Percentiles rank a stretch among this genome's conserved stretches.
Evolutionary conservation across 2,797 vertebrate species (phyloP).

Genomic region (Sebastolobus alascanus): DNA sequence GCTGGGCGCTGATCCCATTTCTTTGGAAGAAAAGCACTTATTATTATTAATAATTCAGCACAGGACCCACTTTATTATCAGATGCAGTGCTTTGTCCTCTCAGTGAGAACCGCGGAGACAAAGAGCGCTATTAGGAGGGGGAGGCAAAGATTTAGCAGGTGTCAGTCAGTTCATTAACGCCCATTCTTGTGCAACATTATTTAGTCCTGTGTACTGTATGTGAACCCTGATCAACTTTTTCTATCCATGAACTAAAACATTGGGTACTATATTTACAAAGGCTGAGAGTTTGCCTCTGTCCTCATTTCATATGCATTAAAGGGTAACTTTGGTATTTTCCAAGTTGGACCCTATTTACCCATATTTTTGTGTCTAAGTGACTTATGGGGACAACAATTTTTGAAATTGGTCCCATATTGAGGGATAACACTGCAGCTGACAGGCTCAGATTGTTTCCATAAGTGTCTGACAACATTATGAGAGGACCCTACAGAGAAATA

Average conservation of each 20-base stretch:
- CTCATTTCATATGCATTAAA: not conserved
- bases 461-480: too few relatives aligned
- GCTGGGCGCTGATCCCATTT: slow-evolving; percentile 57
- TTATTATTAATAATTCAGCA: slow-evolving; percentile 78
- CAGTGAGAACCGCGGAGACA: slow-evolving; percentile 9
- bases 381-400: not conserved
- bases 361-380: not conserved
- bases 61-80: slow-evolving; percentile 63
- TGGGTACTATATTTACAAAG: too few relatives aligned
- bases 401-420: not conserved
- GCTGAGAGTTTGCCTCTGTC: not conserved
- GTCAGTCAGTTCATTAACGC: slow-evolving; percentile 3
- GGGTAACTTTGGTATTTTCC: not conserved
- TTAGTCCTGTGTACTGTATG: not conserved
- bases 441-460: too few relatives aligned
- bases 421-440: not conserved
- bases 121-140: not conserved
- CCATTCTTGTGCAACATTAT: not conserved
- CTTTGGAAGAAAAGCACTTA: slow-evolving; percentile 67
- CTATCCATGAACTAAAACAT: not conserved
- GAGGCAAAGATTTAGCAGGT: slow-evolving; percentile 12
- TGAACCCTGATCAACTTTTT: not conserved
- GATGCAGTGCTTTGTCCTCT: slow-evolving; percentile 53
- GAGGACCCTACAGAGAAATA: not conserved
- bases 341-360: not conserved